These are phyloP conservation scores for Phytoseiulus persimilis DNA, from an alignment of 2,888 invertebrate species.

Conservation along the genomic window DNA sequence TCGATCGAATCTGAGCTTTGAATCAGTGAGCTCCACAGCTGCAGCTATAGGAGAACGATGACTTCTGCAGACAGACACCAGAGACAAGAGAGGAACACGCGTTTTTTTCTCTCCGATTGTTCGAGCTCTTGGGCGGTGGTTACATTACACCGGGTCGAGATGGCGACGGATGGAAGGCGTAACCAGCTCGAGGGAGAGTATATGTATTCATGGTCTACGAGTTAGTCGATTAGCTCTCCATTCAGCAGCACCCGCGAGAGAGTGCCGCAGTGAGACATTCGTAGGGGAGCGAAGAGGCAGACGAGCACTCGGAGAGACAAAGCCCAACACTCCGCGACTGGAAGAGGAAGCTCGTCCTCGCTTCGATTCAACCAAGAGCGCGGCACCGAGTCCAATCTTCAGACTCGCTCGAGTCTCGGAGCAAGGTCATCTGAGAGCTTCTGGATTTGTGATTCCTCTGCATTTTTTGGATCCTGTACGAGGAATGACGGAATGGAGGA, in stretches of 20 bases:
- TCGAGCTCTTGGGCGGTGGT: not conserved
- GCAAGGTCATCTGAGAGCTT: not conserved
- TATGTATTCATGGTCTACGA: not conserved
- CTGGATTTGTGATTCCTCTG: too few relatives aligned
- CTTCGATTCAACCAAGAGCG: not conserved
- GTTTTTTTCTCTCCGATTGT: not conserved
- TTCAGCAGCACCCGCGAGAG: not conserved
- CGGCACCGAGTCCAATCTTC: not conserved
- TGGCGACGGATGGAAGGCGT: not conserved
- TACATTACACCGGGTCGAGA: not conserved
- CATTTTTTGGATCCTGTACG: too few relatives aligned
- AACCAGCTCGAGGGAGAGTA: not conserved
- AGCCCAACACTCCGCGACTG: not conserved
- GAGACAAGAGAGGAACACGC: not conserved
- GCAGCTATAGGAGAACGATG: not conserved
- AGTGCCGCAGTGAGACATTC: not conserved
- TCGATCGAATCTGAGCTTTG: not conserved
- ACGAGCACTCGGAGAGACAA: not conserved
- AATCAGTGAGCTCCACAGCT: not conserved
- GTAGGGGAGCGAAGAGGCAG: not conserved
- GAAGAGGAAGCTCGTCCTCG: not conserved
- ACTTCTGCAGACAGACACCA: not conserved
- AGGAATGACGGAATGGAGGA: too few relatives aligned
- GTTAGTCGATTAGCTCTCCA: not conserved
- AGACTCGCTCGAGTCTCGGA: not conserved